These are phyloP conservation scores for Apaloderma vittatum DNA, from an alignment of 2,113 vertebrate genomes.

Conservation along the genomic window DNA sequence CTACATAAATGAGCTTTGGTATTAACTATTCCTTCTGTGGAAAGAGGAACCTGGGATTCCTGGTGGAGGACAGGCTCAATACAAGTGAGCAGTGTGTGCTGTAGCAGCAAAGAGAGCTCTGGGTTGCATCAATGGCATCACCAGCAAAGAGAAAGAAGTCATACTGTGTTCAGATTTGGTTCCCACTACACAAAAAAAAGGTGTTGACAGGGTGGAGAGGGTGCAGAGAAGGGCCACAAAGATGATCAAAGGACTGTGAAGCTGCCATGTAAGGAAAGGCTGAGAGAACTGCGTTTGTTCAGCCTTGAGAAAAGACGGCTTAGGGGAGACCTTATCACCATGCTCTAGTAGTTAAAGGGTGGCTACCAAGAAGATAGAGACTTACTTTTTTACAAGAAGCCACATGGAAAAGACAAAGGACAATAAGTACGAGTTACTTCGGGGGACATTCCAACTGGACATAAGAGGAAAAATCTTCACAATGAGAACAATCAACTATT, in stretches of 20 bases:
- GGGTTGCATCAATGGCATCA: background rate
- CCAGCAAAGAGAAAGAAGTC: background rate
- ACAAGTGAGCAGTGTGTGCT: background rate
- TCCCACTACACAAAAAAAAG: no score
- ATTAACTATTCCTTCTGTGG: background rate
- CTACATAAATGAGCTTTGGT: background rate
- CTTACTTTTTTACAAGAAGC: background rate
- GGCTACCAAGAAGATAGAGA: background rate
- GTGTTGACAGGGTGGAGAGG: no score
- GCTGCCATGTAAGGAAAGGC: no score
- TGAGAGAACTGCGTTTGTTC: no score
- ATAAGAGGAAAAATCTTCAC: no score
- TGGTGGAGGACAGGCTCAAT: background rate
- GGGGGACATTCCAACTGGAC: no score
- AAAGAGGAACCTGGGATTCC: background rate
- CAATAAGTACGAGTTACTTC: no score
- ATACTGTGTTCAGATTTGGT: background rate
- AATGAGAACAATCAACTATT: background rate
- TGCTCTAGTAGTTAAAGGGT: no score
- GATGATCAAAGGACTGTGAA: background rate
- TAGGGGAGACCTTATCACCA: no score
- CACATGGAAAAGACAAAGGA: no score
- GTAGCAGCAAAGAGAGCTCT: background rate
- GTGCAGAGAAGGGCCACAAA: background rate
- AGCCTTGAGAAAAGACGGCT: no score